Evolutionary conservation across 23 tunicate species (phyloP), one percentile per base, ranked within the genome.

Genomic region (Styela plicata): DNA sequence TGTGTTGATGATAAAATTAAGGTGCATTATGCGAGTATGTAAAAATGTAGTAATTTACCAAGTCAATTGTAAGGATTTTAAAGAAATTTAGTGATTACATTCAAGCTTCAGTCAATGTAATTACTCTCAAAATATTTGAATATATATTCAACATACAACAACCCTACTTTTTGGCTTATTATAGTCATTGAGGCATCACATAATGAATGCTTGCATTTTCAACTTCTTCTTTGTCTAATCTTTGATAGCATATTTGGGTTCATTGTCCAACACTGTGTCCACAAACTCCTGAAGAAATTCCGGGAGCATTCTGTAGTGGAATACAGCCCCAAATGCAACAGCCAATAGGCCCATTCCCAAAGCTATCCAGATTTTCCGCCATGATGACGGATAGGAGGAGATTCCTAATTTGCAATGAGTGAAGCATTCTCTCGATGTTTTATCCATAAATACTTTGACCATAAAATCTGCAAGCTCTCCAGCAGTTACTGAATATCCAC

Each of bases 371-470:
- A 36, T 27, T 30, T 34, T 71, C 7, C 36, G 5, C 18, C 7
- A 27, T 17, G 5, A 18, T 44, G 18, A 36, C 0, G 81, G 81
- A 24, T 44, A 20, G 22, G 81, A 76, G 18, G 81, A 76, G 37
- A 76, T 76, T n/a, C 81, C 81, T 26, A 76, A 33, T 17, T 26
- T 33, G 53, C 27, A 21, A 76, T 76, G 81, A 0, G 28, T 25
- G 31, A 76, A 76, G 32, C 33, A 29, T 26, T 76, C 81, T 44
- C n/a, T 76, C n/a, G 81, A 76, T 44, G 81, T n/a, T 44, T 0
- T 36, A 44, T 76, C 81, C 81, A 76, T 76, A 68, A 76, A 76
- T 24, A 76, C 81, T 44, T 44, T 44, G 7, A 76, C 81, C 81
- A 76, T 76, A 26, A 76, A 76, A 29, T 76, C 81, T 22, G 81